Base-by-base conservation (phyloP, 2,797 vertebrate species). In the Oophaga sylvatica region DNA sequence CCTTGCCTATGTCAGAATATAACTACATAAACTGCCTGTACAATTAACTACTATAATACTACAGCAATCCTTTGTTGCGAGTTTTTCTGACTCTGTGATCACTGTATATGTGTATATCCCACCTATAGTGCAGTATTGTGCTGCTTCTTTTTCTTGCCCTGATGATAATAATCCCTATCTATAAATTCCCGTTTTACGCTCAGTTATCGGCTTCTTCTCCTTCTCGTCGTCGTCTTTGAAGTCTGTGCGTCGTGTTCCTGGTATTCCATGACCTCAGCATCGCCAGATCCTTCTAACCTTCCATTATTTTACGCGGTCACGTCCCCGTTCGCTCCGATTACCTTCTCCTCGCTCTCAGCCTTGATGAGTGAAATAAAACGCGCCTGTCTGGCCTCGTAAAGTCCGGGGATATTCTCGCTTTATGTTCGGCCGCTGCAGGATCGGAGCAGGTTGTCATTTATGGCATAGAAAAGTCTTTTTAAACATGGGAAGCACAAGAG, bases 1-100 rank as follows among this genome's bases (percentile, higher is more conserved):
- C n/a, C n/a, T n/a, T n/a, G n/a, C n/a, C n/a, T n/a, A n/a, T n/a
- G n/a, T n/a, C n/a, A n/a, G n/a, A n/a, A n/a, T n/a, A n/a, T n/a
- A n/a, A n/a, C n/a, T n/a, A n/a, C n/a, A n/a, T n/a, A n/a, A n/a
- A n/a, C n/a, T n/a, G n/a, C n/a, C n/a, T n/a, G n/a, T n/a, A n/a
- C n/a, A n/a, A n/a, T n/a, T 70, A 70, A 70, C 70, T 71, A 71
- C 70, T 71, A 71, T 71, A 70, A 70, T 70, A 70, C 68, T 70
- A 13, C 29, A 9, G 8, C 9, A 48, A 48, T 9, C 45, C 45
- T 48, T 9, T 48, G 4, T 48, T 4, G 45, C 6, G 62, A 5
- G 22, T 0, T 26, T 67, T 29, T 9, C n/a, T 26, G 26, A 26
- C 26, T 26, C 26, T 26, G 65, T 15, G 29, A 19, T 31, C 9